Evolutionary conservation across 2,888 invertebrate species (phyloP), one percentile per base, ranked within the genome.

Genomic region (Phragmatobia fuliginosa): DNA sequence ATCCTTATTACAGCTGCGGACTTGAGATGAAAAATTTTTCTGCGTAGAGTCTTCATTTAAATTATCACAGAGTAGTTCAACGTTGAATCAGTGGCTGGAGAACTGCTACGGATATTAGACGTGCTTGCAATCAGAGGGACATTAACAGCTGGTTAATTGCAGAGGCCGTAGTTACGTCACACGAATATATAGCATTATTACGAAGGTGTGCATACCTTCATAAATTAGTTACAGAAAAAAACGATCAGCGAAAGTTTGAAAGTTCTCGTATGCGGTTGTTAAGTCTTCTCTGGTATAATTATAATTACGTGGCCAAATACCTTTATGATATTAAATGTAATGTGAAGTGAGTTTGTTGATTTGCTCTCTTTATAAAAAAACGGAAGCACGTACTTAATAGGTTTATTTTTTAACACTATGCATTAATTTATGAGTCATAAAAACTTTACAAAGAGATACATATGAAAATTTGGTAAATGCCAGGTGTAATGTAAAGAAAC

Each of bases 191-290:
- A 36, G 49, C 52, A 64, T 52, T 38, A 10, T 49, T 71, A 68
- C 61, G 10, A 66, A 36, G 63, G 62, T 70, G 38, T 45, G 52
- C 66, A 45, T 2, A 66, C 60, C 60, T 74, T 62, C 25, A 71
- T 70, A 71, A 76, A 68, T 70, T 68, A 71, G 62, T 52, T 60
- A 31, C 25, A 38, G 18, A 76, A 77, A 80, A 74, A 74, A 62
- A 52, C 66, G 79, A 66, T 66, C 45, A 72, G 78, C 67, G 80
- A 81, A 81, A 81, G 80, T 79, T 78, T 32, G 78, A 73, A 76
- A 79, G 77, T 72, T 72, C 59, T 61, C 32, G 32, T 67, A 33
- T 68, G 21, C 58, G 41, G 61, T 63, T 45, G 41, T 67, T 64
- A 38, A 49, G 65, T 68, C 6, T 70, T 75, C 71, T 64, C 58